phyloP scores from a whole-genome alignment of 30 jellyfish, hydroid and myxozoan genomes.

The Morbakka virulenta region DNA sequence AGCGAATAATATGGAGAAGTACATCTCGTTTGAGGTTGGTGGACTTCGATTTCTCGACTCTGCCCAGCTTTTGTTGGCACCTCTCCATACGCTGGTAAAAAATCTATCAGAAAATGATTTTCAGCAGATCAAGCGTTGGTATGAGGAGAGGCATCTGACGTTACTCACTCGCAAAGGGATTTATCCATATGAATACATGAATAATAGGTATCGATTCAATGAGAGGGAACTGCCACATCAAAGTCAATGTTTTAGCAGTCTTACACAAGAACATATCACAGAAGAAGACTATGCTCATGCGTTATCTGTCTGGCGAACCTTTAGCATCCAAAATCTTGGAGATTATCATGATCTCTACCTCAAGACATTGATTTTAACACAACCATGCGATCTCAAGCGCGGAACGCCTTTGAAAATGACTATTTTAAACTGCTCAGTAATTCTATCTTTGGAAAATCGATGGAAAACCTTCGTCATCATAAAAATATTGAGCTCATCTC shows the following conservation, averaged over 20 bases:
- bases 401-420: too few relatives aligned
- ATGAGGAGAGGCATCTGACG: background rate
- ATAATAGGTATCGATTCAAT: conserved; percentile 13
- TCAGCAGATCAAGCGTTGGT: background rate
- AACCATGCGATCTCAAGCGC: too few relatives aligned
- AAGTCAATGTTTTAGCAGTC: background rate
- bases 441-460: too few relatives aligned
- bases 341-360: conserved; percentile 37
- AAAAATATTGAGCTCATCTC: too few relatives aligned
- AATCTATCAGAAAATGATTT: conserved; percentile 31
- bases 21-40: conserved; percentile 36
- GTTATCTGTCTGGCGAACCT: background rate
- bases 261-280: conserved; percentile 1
- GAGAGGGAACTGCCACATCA: conserved; percentile 25
- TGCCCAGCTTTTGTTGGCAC: too few relatives aligned
- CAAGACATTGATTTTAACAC: too few relatives aligned
- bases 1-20: too few relatives aligned
- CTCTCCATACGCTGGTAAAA: too few relatives aligned
- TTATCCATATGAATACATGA: conserved; percentile 62
- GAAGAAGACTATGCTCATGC: conserved; percentile 54
- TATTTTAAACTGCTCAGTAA: too few relatives aligned
- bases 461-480: too few relatives aligned
- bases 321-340: background rate
- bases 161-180: conserved; percentile 59
- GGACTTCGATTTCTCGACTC: conserved; percentile 22